Evolutionary conservation across 2,797 vertebrate genomes (phyloP), one percentile per base, ranked within the genome.

Genomic region (Podarcis lilfordi): DNA sequence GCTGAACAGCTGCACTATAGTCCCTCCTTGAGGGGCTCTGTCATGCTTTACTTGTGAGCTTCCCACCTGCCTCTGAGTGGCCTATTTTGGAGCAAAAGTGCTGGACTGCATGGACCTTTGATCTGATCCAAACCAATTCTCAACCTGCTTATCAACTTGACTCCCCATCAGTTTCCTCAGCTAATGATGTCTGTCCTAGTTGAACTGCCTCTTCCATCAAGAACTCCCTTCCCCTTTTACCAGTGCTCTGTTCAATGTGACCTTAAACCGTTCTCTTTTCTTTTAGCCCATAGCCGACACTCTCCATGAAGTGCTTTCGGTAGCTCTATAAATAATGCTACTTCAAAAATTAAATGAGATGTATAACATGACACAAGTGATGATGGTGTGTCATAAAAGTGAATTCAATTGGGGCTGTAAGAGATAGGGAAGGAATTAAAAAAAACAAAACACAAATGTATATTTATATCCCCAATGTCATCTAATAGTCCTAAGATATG

Each of bases 401-500:
- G 21, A 8, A 17, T n/a, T 91, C 43, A 68, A n/a, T 78, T 4
- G 13, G 87, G 27, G 59, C 64, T 90, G 9, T 79, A 89, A 89
- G 6, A 69, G 61, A 83, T 19, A 50, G 61, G 84, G 79, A 71
- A 90, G 32, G 85, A 76, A 89, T 87, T 84, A 78, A 59, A 82
- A 80, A 75, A 74, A 71, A 19, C 17, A 8, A 32, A 66, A 91
- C 90, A 6, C 13, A 55, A 82, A 79, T 71, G 40, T 90, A 27
- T 82, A 82, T 17, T 3, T 89, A 71, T 89, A 72, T 82, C 15
- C 50, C 90, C 69, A 59, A 89, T 89, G 0, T 13, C 32, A 91
- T 89, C 85, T 89, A 80, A 69, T 45, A 84, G 55, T 90, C 91
- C 92, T 90, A 84, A 91, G 80, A 82, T 50, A 86, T 59, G 19